Percentiles rank a stretch among this genome's conserved stretches.
phyloP scores from a whole-genome alignment of 92 coral and sea anemone genomes.

The Palythoa grandiflora region DNA sequence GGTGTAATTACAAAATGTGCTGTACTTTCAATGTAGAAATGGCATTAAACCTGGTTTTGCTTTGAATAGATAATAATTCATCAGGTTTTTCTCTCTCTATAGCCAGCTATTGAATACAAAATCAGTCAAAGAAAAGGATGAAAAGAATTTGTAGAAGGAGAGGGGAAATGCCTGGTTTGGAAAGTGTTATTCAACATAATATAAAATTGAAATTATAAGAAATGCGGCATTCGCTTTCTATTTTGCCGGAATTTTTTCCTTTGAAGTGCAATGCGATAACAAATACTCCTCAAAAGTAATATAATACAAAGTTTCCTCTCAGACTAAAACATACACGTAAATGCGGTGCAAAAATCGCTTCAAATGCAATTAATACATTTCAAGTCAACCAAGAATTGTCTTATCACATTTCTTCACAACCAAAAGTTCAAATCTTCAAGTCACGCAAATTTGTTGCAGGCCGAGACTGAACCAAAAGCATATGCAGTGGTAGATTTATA shows the following conservation, averaged over 20 bases:
- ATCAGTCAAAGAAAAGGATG: background rate
- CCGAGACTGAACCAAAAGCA: background rate
- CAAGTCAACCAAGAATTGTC: background rate
- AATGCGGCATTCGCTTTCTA: background rate
- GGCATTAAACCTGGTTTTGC: background rate
- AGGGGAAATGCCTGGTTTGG: too few species aligned
- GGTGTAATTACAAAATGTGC: conserved; percentile 34
- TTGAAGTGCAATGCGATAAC: too few species aligned
- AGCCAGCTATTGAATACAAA: background rate
- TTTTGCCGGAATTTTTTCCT: too few species aligned
- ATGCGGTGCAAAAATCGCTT: background rate
- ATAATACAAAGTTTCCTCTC: background rate
- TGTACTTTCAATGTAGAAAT: conserved; percentile 7
- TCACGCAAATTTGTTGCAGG: background rate
- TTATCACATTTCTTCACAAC: background rate
- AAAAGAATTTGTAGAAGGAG: background rate
- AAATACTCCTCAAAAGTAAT: too few species aligned
- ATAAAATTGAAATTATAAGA: background rate
- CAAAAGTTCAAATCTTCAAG: background rate
- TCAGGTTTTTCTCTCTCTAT: background rate
- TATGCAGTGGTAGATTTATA: background rate
- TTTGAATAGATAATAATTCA: background rate
- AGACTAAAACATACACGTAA: background rate
- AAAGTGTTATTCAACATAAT: background rate
- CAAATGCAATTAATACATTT: background rate